Evolutionary conservation across 2,888 invertebrate genomes (phyloP), one percentile per base, ranked within the genome.

Genomic region (Metalampra italica): DNA sequence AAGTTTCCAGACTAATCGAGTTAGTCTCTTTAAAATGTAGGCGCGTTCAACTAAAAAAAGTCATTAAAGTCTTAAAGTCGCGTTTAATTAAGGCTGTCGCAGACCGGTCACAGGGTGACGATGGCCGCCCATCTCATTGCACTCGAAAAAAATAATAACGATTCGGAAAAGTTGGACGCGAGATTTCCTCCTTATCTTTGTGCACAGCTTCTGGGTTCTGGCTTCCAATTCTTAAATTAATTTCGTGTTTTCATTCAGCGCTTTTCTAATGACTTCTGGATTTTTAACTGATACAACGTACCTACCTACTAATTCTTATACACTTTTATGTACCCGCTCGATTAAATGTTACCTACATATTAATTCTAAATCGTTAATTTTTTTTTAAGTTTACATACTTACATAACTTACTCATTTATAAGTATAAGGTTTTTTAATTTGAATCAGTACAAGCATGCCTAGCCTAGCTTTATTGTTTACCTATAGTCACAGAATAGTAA

Each of bases 1-100:
- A 84, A 85, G 78, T 82, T 83, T 56, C 69, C 81, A 85, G 85
- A 85, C 85, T 70, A 73, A 75, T 74, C 68, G 68, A 67, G 72
- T 75, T 71, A 70, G 52, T 55, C 48, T 50, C 51, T 64, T 65
- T 60, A 66, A 64, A 66, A 66, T 60, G 67, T 72, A 74, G 67
- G 74, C 75, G 62, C 50, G 46, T 52, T 53, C 49, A 44, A 39
- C 66, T 62, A 59, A 66, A 67, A 70, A 78, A 76, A 81, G 75
- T 82, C 75, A 77, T 87, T 84, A 76, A 80, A 83, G 73, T 75
- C 72, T 74, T 75, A 75, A n/a, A 81, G 75, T 66, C 73, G 64
- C 59, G 71, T 77, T 78, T 85, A 87, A 87, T 85, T 86, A 83
- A 71, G 64, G 65, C 63, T 61, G 66, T 67, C 69, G 64, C 52